Base-by-base conservation (phyloP, 2,113 vertebrate genomes). In the Cygnus buccinator region DNA sequence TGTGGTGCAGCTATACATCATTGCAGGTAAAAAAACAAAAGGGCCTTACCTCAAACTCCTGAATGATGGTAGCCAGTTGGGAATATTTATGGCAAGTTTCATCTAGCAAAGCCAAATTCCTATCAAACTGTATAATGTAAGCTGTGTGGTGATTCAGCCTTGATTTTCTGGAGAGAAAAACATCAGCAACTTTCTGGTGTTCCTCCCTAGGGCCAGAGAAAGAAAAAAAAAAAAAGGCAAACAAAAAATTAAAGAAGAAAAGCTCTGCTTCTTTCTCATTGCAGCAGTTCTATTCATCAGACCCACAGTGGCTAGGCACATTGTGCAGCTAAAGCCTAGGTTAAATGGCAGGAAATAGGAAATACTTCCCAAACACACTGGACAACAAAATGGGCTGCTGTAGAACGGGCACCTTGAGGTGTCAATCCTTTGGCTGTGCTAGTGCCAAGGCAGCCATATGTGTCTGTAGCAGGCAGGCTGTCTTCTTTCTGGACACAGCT, bases 61-160 rank as follows among this genome's bases (percentile, higher is more conserved):
- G 98, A 93, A 99, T 96, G 21, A 98, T 80, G 29, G 98, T 94
- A 13, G 98, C 97, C 92, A 99, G 97, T 37, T 95, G 97, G 22
- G 98, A 98, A 46, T 94, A 98, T 22, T 97, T 98, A 70, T 98
- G 96, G 84, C 98, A 99, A 96, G 90, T 98, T 87, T 99, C 98
- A 75, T 99, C 98, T 59, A 99, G 97, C 94, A 99, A 97, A 91
- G 96, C 98, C 96, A 99, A 98, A 95, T 97, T 99, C 80, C 97
- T 98, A 92, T 99, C 99, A 33, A 99, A 99, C 93, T 99, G 98
- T 33, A 97, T 97, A 48, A 99, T 99, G 77, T 99, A 99, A 55
- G 98, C 93, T 17, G 98, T 98, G 20, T 99, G 99, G 91, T 98
- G 97, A 78, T 98, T 95, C 78, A 99, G 98, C 87, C 98, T 98